Evolutionary conservation across 2,797 vertebrate species (phyloP), one percentile per base, ranked within the genome.

Genomic region (Dryobates pubescens): DNA sequence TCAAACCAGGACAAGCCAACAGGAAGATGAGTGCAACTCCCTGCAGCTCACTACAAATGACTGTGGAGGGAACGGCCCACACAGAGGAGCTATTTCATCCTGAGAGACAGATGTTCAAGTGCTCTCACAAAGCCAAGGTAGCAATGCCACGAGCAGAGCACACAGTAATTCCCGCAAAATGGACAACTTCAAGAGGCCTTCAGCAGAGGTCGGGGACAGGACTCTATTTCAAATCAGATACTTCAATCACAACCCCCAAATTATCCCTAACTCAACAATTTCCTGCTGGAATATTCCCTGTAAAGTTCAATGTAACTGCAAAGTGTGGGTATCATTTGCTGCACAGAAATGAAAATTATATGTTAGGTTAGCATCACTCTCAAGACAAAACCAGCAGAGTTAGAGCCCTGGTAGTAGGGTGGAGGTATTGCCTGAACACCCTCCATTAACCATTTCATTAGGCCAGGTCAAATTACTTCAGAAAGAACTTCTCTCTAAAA

Each of bases 121-220:
- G 26, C 8, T 16, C 17, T 71, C 26, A 17, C 3, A 38, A 10
- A 69, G 34, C 26, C 49, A 53, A 8, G 0, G 41, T 1, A 65
- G 47, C 0, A 1, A 78, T 14, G 13, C 20, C 20, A 12, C 0
- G 2, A 51, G n/a, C 53, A 2, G 2, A 20, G 30, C 34, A 71
- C 0, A 0, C 1, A 15, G n/a, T 38, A 36, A 73, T 2, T 3
- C 3, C 17, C 57, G 29, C 17, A 71, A 43, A n/a, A 70, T 0
- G 2, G 24, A 18, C 19, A 24, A 36, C 17, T 74, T 53, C 4
- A 8, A 76, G 59, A 56, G 32, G 30, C 2, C 1, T 15, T 45
- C 13, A 72, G 57, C 30, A 45, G 59, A 26, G 24, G 9, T 15
- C 53, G 70, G 38, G 24, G 41, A 10, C 29, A 38, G 34, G 22